Evolutionary conservation across 1,140 invertebrate genomes (phyloP), one percentile per base, ranked within the genome.

Genomic region (Euwallacea similis): DNA sequence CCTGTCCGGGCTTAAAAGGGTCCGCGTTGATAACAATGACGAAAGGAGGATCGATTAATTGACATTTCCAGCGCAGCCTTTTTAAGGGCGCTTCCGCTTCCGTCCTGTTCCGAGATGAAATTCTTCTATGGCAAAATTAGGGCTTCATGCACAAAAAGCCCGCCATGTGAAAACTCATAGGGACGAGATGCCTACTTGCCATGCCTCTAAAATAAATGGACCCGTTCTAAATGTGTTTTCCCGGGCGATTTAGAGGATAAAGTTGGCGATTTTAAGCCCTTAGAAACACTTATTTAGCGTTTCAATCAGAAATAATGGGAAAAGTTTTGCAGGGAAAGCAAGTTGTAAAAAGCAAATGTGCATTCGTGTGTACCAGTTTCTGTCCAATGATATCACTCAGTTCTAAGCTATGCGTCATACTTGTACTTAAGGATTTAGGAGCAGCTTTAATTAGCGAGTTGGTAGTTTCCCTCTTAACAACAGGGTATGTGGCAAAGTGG

Each of bases 41-140:
- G 63, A 65, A 53, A 54, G 50, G 44, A 63, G 44, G 63, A 65
- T 65, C 63, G 63, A 65, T 65, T 65, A 54, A 54, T 65, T 53
- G 63, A 65, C 61, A 63, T 63, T 44, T 63, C 15, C 61, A 63
- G 61, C 61, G 7, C 13, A 41, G n/a, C 42, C 8, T 33, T 63
- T 61, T 61, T 61, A 42, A 10, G 10, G 10, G 13, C 6, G 9
- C 46, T 50, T 50, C 46, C 9, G 46, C 9, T 50, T 50, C 9
- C 46, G 13, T 2, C 9, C 13, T 33, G 21, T 50, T 50, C 46
- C 13, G 2, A 50, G 13, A 50, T 50, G 9, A 13, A 50, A 13
- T 50, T 50, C 13, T 10, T 50, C 46, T 13, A 10, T 10, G 9
- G 46, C 46, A 50, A 50, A 50, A 33, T 33, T 4, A 33, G 21